Evolutionary conservation across 2,797 vertebrate species (phyloP).

Genomic region (Atherinosoma microstoma): DNA sequence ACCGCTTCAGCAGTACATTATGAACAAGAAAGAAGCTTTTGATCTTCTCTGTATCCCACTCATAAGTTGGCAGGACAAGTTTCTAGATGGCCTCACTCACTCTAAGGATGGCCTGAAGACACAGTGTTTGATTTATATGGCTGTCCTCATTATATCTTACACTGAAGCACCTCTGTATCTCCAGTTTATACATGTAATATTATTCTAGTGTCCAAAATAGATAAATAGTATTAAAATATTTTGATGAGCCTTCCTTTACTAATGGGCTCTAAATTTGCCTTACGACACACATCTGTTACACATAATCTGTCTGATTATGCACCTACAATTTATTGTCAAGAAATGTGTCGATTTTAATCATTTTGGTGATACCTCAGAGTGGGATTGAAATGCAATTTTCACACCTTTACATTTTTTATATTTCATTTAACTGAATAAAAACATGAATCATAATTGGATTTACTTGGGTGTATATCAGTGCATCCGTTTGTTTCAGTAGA

Average conservation of each 20-base stretch:
- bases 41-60: slow-evolving; percentile 75
- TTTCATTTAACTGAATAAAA: slow-evolving; percentile 12
- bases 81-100: slow-evolving; percentile 72
- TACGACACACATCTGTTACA: slow-evolving; percentile 16
- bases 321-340: slow-evolving; percentile 25
- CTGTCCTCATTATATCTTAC: slow-evolving; percentile 61
- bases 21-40: slow-evolving; percentile 78
- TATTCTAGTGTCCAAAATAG: slow-evolving; percentile 51
- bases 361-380: slow-evolving; percentile 2
- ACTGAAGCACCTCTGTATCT: slow-evolving; percentile 40
- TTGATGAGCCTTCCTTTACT: slow-evolving; percentile 25
- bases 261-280: slow-evolving; percentile 20
- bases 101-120: slow-evolving; percentile 59
- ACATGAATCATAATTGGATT: slow-evolving; percentile 25
- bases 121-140: slow-evolving; percentile 60
- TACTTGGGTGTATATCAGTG: too few species aligned
- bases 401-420: slow-evolving; percentile 25
- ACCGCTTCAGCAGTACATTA: slow-evolving; percentile 78
- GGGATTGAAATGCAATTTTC: slow-evolving; percentile 18
- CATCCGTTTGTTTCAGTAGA: too few species aligned
- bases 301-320: slow-evolving; percentile 12
- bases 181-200: slow-evolving; percentile 36
- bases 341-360: slow-evolving; percentile 14
- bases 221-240: slow-evolving; percentile 48
- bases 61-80: slow-evolving; percentile 76